A percentile compares a stretch with the other conserved stretches of the same genome.
phyloP scores from a whole-genome alignment of 2,797 vertebrate genomes.

The Clarias pachynema region DNA sequence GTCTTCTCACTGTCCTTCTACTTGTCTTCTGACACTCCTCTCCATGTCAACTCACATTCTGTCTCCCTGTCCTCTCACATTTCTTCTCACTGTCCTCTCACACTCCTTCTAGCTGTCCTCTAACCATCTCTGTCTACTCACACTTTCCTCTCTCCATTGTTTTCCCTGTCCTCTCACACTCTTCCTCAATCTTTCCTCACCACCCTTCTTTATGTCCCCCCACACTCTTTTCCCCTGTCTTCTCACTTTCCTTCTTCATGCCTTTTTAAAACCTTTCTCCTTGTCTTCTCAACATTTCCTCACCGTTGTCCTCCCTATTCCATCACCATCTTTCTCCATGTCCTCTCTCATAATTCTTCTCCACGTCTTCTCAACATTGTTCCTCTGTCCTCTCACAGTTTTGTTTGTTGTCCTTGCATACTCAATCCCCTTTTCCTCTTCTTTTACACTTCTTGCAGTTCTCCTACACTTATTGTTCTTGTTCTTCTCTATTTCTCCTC shows the following conservation, averaged over 20 bases:
- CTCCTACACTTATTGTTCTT: no score
- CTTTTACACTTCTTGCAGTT: not conserved
- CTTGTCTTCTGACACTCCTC: not conserved
- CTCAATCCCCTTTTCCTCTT: not conserved
- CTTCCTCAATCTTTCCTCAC: no score
- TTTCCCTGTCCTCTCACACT: not conserved
- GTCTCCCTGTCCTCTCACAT: not conserved
- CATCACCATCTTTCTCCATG: not conserved
- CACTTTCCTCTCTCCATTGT: not conserved
- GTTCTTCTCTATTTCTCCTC: not conserved
- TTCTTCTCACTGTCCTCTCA: not conserved
- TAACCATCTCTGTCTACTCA: not conserved
- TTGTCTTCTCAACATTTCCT: not conserved
- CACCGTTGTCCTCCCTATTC: not conserved
- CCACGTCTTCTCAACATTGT: no score
- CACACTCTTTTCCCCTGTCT: not conserved
- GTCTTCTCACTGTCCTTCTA: not conserved
- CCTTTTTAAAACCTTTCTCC: not conserved
- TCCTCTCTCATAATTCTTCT: not conserved
- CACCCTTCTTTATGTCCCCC: not conserved
- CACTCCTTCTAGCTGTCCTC: not conserved
- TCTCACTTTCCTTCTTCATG: not conserved
- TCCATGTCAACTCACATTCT: not conserved
- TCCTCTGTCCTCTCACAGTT: not conserved
- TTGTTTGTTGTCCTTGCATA: not conserved